Conservation (phyloP, 2,888 invertebrate genomes). For the Fissipunctia ypsillon region DNA sequence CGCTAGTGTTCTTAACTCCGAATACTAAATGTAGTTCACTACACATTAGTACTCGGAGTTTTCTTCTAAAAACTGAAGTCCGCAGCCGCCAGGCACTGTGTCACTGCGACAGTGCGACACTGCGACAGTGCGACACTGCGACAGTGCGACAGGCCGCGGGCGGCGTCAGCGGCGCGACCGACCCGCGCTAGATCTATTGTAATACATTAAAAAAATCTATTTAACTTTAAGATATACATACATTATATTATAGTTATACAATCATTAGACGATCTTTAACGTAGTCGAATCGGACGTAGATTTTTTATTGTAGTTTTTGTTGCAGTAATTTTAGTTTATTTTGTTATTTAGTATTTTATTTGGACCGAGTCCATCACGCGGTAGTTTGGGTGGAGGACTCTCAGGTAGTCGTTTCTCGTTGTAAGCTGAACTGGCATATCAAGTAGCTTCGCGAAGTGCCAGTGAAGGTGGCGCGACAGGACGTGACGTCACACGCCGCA, state of each 20-base stretch:
- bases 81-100: background rate
- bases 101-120: background rate
- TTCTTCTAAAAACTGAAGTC: background rate
- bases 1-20: background rate
- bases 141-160: slow-evolving; percentile 3
- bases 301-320: slow-evolving; percentile 83
- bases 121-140: background rate
- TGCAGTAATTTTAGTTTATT: slow-evolving; percentile 86
- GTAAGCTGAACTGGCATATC: slow-evolving; percentile 50
- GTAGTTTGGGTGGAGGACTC: slow-evolving; percentile 48
- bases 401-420: slow-evolving; percentile 27
- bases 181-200: slow-evolving; percentile 71
- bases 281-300: slow-evolving; percentile 84
- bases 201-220: slow-evolving; percentile 77
- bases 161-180: slow-evolving; percentile 49
- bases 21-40: background rate
- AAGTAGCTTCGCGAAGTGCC: slow-evolving; percentile 38
- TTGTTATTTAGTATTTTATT: slow-evolving; percentile 90
- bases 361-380: slow-evolving; percentile 72
- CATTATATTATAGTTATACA: slow-evolving; percentile 76
- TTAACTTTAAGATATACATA: slow-evolving; percentile 79
- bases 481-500: slow-evolving; percentile 42
- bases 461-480: background rate
- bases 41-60: background rate
- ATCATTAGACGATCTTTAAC: slow-evolving; percentile 79